Conservation (phyloP, 2,888 invertebrate genomes). For the Trilocha varians region DNA sequence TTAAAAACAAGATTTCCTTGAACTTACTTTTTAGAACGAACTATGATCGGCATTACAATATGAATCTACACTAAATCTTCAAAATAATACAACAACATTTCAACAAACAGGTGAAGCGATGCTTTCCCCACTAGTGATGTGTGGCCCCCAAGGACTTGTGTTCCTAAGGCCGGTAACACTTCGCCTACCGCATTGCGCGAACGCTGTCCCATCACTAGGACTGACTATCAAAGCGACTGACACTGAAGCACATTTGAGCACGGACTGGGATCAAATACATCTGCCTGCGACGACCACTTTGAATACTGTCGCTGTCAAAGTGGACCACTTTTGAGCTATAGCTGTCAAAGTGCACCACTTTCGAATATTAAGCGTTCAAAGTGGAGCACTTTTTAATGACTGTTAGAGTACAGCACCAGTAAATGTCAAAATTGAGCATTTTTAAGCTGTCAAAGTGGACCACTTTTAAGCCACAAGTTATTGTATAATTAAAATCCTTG, state of each 20-base stretch:
- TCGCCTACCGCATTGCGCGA: slow-evolving; percentile 89
- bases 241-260: slow-evolving; percentile 86
- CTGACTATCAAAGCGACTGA: slow-evolving; percentile 86
- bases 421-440: slow-evolving; percentile 7
- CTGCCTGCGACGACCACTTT: slow-evolving; percentile 87
- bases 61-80: too few relatives aligned
- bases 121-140: slow-evolving; percentile 95
- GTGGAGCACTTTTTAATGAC: too few relatives aligned
- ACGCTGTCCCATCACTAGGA: slow-evolving; percentile 83
- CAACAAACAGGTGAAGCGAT: slow-evolving; percentile 87
- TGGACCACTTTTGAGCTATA: slow-evolving; percentile 84
- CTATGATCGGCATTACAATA: too few relatives aligned
- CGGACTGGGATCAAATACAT: slow-evolving; percentile 89
- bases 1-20: too few relatives aligned
- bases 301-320: slow-evolving; percentile 91
- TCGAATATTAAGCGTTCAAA: too few relatives aligned
- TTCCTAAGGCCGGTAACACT: slow-evolving; percentile 92
- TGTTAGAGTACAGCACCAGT: slow-evolving; percentile 94
- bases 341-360: too few relatives aligned
- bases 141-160: slow-evolving; percentile 94
- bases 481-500: too few relatives aligned
- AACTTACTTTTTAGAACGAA: too few relatives aligned
- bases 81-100: slow-evolving; percentile 9
- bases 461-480: slow-evolving; percentile 81
- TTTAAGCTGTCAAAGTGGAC: slow-evolving; percentile 93